phyloP scores from a whole-genome alignment of 2,113 vertebrate species.

The Piaya cayana region DNA sequence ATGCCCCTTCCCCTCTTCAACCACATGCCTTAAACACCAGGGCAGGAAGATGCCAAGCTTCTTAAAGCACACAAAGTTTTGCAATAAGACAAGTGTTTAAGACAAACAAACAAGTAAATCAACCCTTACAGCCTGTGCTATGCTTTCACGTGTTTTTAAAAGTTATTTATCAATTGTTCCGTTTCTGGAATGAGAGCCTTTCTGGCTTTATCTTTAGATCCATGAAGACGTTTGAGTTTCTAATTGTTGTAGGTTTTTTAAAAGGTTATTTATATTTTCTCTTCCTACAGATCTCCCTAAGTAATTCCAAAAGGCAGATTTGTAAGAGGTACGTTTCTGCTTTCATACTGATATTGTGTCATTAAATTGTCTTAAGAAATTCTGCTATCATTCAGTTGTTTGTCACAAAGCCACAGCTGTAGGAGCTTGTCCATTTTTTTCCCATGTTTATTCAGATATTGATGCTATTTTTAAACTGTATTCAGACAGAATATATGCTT shows the following conservation, averaged over 20 bases:
- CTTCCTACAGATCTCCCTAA: slow-evolving; percentile 69
- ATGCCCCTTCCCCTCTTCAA: too few species aligned
- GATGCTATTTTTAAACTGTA: neutral
- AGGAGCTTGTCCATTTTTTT: neutral
- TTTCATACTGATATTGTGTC: neutral
- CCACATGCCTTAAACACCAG: too few species aligned
- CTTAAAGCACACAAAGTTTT: too few species aligned
- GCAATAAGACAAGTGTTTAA: too few species aligned
- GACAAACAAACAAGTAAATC: too few species aligned
- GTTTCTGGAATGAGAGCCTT: neutral
- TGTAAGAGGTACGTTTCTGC: slow-evolving; percentile 76
- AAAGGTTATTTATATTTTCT: slow-evolving; percentile 9
- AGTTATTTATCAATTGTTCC: neutral
- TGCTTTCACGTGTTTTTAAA: neutral
- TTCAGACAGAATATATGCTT: neutral
- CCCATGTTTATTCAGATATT: neutral
- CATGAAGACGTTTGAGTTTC: neutral
- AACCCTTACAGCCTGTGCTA: neutral
- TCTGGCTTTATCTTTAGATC: neutral
- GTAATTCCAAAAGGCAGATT: slow-evolving; percentile 66
- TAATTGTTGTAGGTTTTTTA: neutral
- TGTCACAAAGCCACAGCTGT: neutral
- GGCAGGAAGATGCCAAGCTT: too few species aligned
- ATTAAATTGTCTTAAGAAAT: neutral
- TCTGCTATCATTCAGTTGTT: neutral